Evolutionary conservation across 2,888 invertebrate species (phyloP).

Genomic region (Tetheella fluctuosa): DNA sequence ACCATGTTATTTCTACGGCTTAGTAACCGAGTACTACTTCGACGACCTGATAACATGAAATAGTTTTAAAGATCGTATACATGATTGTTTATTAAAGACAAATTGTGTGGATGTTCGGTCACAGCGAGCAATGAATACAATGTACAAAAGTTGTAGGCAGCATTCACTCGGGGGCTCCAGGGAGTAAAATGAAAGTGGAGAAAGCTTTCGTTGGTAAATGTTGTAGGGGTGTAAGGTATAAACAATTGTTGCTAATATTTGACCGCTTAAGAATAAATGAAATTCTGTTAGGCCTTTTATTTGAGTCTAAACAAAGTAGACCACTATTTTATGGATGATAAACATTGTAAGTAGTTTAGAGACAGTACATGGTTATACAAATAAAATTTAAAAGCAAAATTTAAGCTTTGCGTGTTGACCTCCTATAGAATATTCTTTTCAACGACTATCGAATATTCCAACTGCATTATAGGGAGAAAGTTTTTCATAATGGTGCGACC

Average conservation of each 20-base stretch:
- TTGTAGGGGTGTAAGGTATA: constrained; percentile 22
- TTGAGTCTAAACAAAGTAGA: too few species aligned
- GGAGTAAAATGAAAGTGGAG: constrained; percentile 22
- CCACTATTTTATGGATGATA: too few species aligned
- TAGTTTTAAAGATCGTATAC: neutral
- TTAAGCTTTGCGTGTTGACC: too few species aligned
- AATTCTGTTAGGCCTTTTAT: too few species aligned
- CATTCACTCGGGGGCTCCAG: constrained; percentile 12
- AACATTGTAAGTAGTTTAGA: too few species aligned
- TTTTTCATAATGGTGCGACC: constrained; percentile 8
- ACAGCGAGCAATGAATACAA: neutral
- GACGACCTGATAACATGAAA: neutral
- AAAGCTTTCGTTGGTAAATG: constrained; percentile 28
- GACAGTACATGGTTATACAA: too few species aligned
- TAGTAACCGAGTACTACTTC: constrained; percentile 11
- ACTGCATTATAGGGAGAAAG: constrained; percentile 4
- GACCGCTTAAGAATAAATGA: too few species aligned
- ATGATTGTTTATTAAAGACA: neutral
- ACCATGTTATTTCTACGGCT: constrained; percentile 27
- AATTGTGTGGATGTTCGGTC: neutral
- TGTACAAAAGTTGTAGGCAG: neutral
- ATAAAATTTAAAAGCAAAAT: too few species aligned
- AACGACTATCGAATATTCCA: constrained; percentile 10
- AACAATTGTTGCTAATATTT: constrained; percentile 11
- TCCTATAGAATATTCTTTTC: too few species aligned